Base-by-base conservation (phyloP, 2,113 vertebrate species). In the Puffinus mauretanicus region DNA sequence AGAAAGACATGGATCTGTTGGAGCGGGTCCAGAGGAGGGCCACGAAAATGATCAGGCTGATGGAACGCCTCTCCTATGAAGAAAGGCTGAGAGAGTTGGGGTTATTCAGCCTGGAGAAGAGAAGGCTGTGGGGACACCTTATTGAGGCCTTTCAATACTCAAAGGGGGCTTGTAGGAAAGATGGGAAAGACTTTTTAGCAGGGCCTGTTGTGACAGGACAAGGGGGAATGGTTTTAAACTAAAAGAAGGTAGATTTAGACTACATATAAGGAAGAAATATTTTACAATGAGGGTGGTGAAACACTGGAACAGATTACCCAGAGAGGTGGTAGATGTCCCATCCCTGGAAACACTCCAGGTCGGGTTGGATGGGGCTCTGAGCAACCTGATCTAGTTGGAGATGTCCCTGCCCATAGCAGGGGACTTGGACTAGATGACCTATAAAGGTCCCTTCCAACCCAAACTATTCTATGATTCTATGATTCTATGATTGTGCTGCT, bases 21-120 rank as follows among this genome's bases (percentile, higher is more conserved):
- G 44, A 60, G 17, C 0, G 0, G 13, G 26, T 47, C 34, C 30
- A n/a, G 13, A 36, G 6, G 2, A 44, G 13, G 24, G 4, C 4
- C 21, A 32, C 3, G 3, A 7, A 78, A 8, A 13, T 21, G 6
- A 12, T 38, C 22, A 24, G 18, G 21, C 15, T 26, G 9, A 0
- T 49, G 54, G 22, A 60, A 3, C 7, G 29, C 11, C 25, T 69
- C 6, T 27, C 1, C 13, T 36, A 0, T 24, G 21, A 70, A 2
- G 36, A 78, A 7, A 69, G 11, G 11, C 22, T 84, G 58, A 69
- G 32, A 19, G 5, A 61, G 2, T 1, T 83, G 10, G 11, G 5
- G 2, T 46, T 17, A 2, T 27, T 79, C 10, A 51, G 11, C 6
- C 29, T n/a, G 34, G 24, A 79, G 71, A 32, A 52, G 22, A 29